Percentiles rank a stretch among this genome's conserved stretches.
phyloP scores from a whole-genome alignment of 2,888 invertebrate species.

The Nemurella pictetii region DNA sequence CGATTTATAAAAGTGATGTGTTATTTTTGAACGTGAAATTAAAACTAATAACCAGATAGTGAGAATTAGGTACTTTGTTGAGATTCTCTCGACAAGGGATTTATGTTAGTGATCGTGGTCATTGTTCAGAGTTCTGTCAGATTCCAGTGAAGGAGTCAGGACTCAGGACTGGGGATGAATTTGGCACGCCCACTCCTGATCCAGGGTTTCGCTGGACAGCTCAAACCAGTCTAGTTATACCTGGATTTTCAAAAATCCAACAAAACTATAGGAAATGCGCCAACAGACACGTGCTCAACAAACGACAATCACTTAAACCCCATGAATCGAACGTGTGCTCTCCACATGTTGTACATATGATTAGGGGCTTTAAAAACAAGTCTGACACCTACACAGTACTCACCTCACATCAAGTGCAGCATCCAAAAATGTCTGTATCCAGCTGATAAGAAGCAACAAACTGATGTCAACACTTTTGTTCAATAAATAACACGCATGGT shows the following conservation, averaged over 20 bases:
- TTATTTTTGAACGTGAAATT: too few species aligned
- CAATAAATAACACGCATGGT: not conserved
- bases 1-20: too few species aligned
- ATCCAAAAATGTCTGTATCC: not conserved
- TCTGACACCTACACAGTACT: not conserved
- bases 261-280: not conserved
- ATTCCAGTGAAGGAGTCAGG: not conserved
- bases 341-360: not conserved
- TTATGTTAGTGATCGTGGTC: too few species aligned
- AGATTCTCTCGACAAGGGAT: too few species aligned
- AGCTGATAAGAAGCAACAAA: not conserved
- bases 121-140: not conserved
- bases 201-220: not conserved
- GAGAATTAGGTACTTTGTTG: too few species aligned
- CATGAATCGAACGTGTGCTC: not conserved
- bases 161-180: too few species aligned
- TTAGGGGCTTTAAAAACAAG: not conserved
- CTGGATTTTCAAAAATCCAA: not conserved
- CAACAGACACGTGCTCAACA: not conserved
- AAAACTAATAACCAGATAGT: too few species aligned
- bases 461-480: not conserved
- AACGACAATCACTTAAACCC: too few species aligned
- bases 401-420: constrained; percentile 24
- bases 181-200: not conserved
- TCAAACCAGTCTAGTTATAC: not conserved